A percentile compares a stretch with the other conserved stretches of the same genome.
These are phyloP conservation scores for Tenualosa thibaudeaui DNA, from an alignment of 2,797 vertebrate species.

Conservation along the genomic window DNA sequence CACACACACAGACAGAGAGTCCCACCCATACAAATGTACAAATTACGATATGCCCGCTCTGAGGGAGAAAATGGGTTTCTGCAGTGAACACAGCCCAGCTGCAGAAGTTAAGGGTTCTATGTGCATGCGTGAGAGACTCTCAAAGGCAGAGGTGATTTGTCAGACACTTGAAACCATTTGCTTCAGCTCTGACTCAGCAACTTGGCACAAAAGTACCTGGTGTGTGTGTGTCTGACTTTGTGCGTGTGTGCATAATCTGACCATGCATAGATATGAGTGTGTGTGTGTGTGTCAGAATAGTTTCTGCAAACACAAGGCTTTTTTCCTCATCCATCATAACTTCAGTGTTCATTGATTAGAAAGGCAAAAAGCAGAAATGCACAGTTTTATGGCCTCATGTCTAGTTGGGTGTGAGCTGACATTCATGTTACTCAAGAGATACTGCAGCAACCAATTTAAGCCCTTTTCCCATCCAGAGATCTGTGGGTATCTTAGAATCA, in stretches of 20 bases:
- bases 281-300: conserved; percentile 16
- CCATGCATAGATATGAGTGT: background rate
- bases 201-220: background rate
- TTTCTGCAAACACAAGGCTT: conserved; percentile 16
- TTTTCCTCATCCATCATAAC: background rate
- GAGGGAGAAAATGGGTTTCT: background rate
- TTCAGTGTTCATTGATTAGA: conserved; percentile 3
- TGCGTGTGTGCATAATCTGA: background rate
- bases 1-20: background rate
- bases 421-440: background rate
- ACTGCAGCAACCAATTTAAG: background rate
- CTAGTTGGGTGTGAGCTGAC: background rate
- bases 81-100: background rate
- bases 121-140: background rate
- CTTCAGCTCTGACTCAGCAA: conserved; percentile 13
- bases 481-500: background rate
- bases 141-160: background rate
- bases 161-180: conserved; percentile 13
- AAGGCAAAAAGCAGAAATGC: background rate
- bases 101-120: background rate
- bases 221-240: background rate
- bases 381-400: background rate
- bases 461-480: background rate
- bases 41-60: background rate
- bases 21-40: background rate